Conservation (phyloP, 1,140 invertebrate genomes). For the Calliphora vicina region DNA sequence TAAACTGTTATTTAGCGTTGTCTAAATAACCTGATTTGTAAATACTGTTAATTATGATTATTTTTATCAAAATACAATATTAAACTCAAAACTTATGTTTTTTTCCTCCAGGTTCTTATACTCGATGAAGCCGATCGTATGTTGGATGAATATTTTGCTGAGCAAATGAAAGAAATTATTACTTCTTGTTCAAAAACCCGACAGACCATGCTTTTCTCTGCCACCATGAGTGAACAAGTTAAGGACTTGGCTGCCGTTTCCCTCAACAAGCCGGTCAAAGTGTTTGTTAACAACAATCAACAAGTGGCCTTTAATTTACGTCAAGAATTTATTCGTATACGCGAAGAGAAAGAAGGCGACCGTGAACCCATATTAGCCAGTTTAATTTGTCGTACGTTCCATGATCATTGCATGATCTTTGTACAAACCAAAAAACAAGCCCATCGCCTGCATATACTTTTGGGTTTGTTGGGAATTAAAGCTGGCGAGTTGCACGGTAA, state of each 20-base stretch:
- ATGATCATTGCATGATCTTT: slow-evolving; percentile 92
- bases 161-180: slow-evolving; percentile 98
- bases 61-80: no score
- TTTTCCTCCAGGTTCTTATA: slow-evolving; percentile 58
- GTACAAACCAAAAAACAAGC: slow-evolving; percentile 95
- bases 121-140: slow-evolving; percentile 73
- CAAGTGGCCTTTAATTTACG: slow-evolving; percentile 93
- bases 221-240: slow-evolving; percentile 98
- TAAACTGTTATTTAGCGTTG: slow-evolving; percentile 26
- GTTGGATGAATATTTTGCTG: slow-evolving; percentile 97
- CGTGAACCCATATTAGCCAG: slow-evolving; percentile 91
- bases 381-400: slow-evolving; percentile 92
- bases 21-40: slow-evolving; percentile 36
- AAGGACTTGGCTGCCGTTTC: slow-evolving; percentile 93
- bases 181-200: slow-evolving; percentile 88
- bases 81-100: no score
- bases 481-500: slow-evolving; percentile 96
- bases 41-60: no score
- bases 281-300: slow-evolving; percentile 95
- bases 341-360: slow-evolving; percentile 81
- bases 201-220: slow-evolving; percentile 98
- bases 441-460: slow-evolving; percentile 87
- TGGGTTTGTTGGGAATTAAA: slow-evolving; percentile 86
- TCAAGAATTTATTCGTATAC: slow-evolving; percentile 95
- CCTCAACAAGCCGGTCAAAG: slow-evolving; percentile 88